phyloP scores from a whole-genome alignment of 2,113 vertebrate species.

The Ia io region DNA sequence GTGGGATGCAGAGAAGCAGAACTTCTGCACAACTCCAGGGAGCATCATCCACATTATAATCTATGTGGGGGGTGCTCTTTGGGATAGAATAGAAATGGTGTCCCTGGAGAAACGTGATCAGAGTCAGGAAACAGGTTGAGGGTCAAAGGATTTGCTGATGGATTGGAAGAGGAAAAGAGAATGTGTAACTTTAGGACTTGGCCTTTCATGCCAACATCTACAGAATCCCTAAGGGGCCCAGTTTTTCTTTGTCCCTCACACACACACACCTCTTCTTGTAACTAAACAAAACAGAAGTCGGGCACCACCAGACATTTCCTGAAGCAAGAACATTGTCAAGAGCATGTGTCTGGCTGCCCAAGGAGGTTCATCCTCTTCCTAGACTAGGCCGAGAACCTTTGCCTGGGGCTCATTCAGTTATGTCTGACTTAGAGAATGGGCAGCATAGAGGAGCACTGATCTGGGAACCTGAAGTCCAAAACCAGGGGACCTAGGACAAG shows the following conservation, averaged over 20 bases:
- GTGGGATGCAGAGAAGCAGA: neutral
- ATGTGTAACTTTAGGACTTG: neutral
- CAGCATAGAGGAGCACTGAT: neutral
- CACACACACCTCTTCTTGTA: neutral
- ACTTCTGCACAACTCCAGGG: neutral
- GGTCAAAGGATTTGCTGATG: neutral
- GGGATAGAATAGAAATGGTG: neutral
- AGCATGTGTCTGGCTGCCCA: neutral
- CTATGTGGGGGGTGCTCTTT: neutral
- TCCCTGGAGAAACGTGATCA: neutral
- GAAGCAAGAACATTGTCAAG: neutral
- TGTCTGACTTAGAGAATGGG: neutral
- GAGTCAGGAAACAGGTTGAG: neutral
- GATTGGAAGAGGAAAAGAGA: neutral
- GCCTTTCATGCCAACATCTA: neutral
- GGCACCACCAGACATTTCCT: neutral
- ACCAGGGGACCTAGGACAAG: neutral
- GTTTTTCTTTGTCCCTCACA: neutral
- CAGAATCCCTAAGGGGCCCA: neutral
- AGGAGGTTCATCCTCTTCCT: neutral
- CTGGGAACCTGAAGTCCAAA: neutral
- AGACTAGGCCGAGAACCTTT: neutral
- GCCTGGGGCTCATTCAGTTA: neutral
- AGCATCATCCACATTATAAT: neutral
- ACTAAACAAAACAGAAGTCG: neutral